These are phyloP conservation scores for Sternotherus odoratus DNA, from an alignment of 2,797 vertebrate species.

Conservation along the genomic window DNA sequence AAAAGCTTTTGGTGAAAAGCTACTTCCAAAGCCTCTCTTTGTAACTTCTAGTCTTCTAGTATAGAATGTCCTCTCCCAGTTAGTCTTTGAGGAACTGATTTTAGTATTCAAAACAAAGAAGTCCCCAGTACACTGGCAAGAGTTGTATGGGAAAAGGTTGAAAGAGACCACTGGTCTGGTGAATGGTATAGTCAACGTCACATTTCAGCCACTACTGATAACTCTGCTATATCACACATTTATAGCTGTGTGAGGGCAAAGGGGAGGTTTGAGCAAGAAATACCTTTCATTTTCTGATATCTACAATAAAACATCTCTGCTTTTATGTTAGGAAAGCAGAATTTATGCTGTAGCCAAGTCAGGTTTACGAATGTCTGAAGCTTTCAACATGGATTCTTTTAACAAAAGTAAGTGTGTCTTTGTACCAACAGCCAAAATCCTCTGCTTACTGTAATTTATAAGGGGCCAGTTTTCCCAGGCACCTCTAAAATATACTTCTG, in stretches of 20 bases:
- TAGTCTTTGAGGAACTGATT: slow-evolving; percentile 13
- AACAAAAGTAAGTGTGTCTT: slow-evolving; percentile 87
- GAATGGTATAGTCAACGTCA: background rate
- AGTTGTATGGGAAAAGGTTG: background rate
- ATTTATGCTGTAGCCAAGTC: slow-evolving; percentile 98
- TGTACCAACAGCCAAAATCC: background rate
- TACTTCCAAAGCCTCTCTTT: background rate
- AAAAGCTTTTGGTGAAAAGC: background rate
- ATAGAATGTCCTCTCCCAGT: background rate
- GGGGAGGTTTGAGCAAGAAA: slow-evolving; percentile 24
- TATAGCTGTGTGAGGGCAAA: slow-evolving; percentile 31
- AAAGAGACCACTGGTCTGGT: background rate
- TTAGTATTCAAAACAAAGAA: background rate
- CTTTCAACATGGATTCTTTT: slow-evolving; percentile 84
- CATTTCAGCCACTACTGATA: slow-evolving; percentile 26
- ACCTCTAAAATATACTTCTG: background rate
- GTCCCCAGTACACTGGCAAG: background rate
- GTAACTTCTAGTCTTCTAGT: background rate
- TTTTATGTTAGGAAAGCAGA: slow-evolving; percentile 90
- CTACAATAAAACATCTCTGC: slow-evolving; percentile 53
- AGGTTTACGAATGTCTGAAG: slow-evolving; percentile 95
- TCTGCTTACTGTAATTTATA: background rate
- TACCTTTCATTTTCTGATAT: slow-evolving; percentile 43
- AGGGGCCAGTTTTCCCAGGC: background rate
- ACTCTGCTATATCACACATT: background rate